Evolutionary conservation across 92 coral and sea anemone species (phyloP).

Genomic region (Porites rus): DNA sequence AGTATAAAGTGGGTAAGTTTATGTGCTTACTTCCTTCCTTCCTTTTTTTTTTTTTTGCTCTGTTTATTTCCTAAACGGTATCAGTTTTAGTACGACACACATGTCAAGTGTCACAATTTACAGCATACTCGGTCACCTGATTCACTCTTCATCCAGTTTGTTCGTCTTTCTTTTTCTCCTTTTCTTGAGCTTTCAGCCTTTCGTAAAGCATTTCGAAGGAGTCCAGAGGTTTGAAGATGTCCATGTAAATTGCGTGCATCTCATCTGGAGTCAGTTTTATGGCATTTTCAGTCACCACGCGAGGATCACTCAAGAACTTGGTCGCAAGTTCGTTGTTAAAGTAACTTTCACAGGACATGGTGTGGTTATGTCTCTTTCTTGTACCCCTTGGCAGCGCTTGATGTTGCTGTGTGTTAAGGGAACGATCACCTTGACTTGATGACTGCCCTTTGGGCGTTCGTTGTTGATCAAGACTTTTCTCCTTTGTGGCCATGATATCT

Average conservation of each 20-base stretch:
- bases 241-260: not conserved
- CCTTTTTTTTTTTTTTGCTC: no score
- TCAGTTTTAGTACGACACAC: no score
- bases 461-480: no score
- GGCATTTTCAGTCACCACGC: conserved; percentile 1
- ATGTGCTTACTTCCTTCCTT: no score
- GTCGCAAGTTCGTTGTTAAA: not conserved
- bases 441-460: no score
- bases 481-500: no score
- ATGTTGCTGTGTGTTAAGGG: not conserved
- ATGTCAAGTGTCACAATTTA: no score
- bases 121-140: no score
- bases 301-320: not conserved
- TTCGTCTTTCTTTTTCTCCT: not conserved
- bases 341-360: not conserved
- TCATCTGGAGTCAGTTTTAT: not conserved
- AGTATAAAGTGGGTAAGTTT: no score
- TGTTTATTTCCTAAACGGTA: no score
- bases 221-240: not conserved
- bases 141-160: not conserved
- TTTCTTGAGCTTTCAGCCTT: not conserved
- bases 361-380: not conserved
- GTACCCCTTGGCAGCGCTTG: not conserved
- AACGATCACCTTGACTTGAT: no score
- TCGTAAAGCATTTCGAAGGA: not conserved